Evolutionary conservation across 2,113 vertebrate genomes (phyloP).

Genomic region (Brachypteracias leptosomus): DNA sequence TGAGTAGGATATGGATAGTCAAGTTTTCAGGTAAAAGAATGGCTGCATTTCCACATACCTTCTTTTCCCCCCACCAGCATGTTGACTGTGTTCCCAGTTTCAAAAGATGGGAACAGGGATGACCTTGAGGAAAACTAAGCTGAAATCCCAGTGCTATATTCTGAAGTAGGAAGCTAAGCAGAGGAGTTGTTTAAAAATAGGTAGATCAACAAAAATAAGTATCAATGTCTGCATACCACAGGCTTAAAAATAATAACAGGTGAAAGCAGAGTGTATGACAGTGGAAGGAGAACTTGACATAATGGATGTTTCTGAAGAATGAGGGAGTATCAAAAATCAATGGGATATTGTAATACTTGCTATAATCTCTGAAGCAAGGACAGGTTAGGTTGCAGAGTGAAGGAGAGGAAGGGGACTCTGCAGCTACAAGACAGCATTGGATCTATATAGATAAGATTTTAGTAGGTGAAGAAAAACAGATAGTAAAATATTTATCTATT

Average conservation of each 20-base stretch:
- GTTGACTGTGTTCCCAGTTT: neutral
- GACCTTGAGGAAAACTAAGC: neutral
- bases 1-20: neutral
- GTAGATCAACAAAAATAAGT: neutral
- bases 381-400: neutral
- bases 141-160: neutral
- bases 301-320: neutral
- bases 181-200: neutral
- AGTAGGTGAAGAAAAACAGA: neutral
- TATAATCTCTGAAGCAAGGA: neutral
- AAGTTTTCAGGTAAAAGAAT: neutral
- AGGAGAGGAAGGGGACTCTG: neutral
- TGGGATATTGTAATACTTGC: neutral
- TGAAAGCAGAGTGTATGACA: neutral
- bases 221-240: neutral
- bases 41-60: neutral
- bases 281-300: neutral
- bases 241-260: neutral
- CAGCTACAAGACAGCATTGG: neutral
- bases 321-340: constrained; percentile 2
- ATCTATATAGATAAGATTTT: neutral
- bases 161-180: neutral
- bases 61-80: neutral
- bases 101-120: neutral
- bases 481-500: neutral